Evolutionary conservation across 2,113 vertebrate species (phyloP).

Genomic region (Meriones unguiculatus): DNA sequence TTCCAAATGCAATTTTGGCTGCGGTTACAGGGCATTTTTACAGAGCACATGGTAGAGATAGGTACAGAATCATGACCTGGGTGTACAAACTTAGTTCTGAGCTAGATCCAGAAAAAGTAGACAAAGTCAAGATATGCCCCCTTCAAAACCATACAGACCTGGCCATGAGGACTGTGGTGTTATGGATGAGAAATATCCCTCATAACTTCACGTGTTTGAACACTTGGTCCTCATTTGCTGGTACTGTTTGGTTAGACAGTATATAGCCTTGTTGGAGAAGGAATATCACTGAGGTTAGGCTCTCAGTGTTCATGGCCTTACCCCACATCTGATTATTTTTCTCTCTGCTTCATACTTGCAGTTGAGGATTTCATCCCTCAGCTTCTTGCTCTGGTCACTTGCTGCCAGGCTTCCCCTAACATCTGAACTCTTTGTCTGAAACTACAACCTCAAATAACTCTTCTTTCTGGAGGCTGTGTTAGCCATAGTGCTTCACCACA

Average conservation of each 20-base stretch:
- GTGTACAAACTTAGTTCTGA: too few species aligned
- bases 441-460: neutral
- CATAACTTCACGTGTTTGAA: neutral
- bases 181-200: neutral
- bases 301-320: neutral
- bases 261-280: neutral
- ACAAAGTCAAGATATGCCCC: neutral
- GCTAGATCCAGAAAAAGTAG: neutral
- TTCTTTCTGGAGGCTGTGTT: neutral
- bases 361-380: neutral
- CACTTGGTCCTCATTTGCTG: too few species aligned
- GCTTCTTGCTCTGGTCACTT: neutral
- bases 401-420: too few species aligned
- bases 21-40: neutral
- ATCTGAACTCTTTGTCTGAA: neutral
- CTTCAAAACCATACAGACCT: neutral
- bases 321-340: neutral
- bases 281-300: neutral
- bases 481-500: neutral
- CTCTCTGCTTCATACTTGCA: neutral
- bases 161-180: neutral
- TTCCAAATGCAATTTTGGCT: neutral
- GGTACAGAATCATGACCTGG: neutral
- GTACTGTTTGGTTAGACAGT: neutral
- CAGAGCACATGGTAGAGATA: neutral